Base-by-base conservation (phyloP, 2,797 vertebrate species). In the Platalea minor region DNA sequence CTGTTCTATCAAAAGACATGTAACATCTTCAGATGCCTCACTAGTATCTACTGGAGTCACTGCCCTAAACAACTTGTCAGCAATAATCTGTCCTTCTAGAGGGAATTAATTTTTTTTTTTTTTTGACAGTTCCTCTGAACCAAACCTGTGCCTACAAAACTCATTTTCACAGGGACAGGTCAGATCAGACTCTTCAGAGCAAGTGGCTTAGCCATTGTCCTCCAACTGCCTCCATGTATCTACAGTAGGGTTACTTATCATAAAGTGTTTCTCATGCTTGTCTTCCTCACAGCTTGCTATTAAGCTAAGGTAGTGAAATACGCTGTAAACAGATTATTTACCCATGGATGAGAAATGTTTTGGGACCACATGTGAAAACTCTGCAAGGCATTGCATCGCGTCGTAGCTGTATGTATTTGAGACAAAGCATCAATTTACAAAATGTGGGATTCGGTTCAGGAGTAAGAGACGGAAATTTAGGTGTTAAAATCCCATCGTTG, bases 261-360 rank as follows among this genome's bases (percentile, higher is more conserved):
- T 33, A 8, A 29, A 41, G 31, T n/a, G 18, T 79, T 84, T 72
- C 35, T 90, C 39, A 5, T 54, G 7, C 33, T 77, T 9, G 0
- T 90, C 91, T 94, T 90, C 61, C 29, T 96, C 39, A 46, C 48
- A 72, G 37, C n/a, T 70, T 87, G 26, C 56, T 94, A 7, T 82
- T 89, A 78, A 84, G 45, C 28, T 45, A 57, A 39, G 17, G 25
- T 46, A 41, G 39, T 31, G 26, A 78, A 37, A 18, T 80, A 13
- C 31, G 17, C n/a, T 70, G 19, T 78, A 72, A 93, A 63, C 10
- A 29, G 28, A 18, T 83, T 82, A 19, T 56, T 87, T 63, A 45
- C 28, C 20, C 3, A 2, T 59, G 56, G n/a, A 13, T 83, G 35
- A 85, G 35, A 74, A 93, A 31, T 67, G 28, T 37, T 94, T 92